Conservation (phyloP, 2,113 vertebrate genomes). For the Mobula birostris region DNA sequence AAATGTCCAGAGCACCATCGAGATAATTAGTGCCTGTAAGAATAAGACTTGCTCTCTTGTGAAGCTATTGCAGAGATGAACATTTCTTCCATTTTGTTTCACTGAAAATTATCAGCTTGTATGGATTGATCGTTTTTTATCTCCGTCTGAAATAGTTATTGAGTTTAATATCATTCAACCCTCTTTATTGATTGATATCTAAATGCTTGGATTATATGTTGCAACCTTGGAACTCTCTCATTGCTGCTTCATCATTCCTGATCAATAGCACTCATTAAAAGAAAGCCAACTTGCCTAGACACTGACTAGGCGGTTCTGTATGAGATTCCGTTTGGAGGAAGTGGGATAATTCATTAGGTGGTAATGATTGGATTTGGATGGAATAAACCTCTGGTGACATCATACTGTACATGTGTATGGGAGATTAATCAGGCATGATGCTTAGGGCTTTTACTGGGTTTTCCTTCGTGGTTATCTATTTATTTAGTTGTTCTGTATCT, state of each 20-base stretch:
- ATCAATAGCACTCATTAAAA: neutral
- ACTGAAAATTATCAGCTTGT: neutral
- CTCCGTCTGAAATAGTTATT: neutral
- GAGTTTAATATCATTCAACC: neutral
- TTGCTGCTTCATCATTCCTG: neutral
- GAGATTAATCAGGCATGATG: neutral
- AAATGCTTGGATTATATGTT: neutral
- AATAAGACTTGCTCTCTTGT: neutral
- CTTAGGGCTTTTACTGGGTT: neutral
- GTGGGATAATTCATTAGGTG: neutral
- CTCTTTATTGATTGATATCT: neutral
- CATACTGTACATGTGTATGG: neutral
- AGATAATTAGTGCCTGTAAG: neutral
- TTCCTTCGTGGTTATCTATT: neutral
- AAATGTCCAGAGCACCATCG: too few species aligned
- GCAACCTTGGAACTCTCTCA: neutral
- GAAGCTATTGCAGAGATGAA: neutral
- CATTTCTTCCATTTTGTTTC: neutral
- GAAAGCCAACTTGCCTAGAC: neutral
- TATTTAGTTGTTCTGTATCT: neutral
- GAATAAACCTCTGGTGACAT: neutral
- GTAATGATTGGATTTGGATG: neutral
- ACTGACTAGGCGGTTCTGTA: neutral
- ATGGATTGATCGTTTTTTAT: neutral
- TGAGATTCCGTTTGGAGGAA: neutral